A percentile compares a stretch with the other conserved stretches of the same genome.
Evolutionary conservation across 2,888 invertebrate species (phyloP).

Genomic region (Ethmia dodecea): DNA sequence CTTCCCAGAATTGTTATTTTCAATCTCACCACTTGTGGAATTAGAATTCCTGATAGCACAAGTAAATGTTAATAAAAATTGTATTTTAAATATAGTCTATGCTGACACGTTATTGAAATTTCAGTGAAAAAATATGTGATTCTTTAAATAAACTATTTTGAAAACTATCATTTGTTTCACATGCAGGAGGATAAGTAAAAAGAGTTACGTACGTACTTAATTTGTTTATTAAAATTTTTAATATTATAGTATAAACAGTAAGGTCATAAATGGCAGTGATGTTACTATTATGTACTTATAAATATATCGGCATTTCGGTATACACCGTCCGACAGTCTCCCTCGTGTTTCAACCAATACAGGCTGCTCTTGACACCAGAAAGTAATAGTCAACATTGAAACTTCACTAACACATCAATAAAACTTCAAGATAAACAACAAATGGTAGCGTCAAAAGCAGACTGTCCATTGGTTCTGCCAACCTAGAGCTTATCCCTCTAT

Average conservation of each 20-base stretch:
- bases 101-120: conserved; percentile 12
- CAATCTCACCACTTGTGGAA: background rate
- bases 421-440: conserved; percentile 59
- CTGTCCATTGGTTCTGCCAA: conserved; percentile 42
- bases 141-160: conserved; percentile 35
- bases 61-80: conserved; percentile 25
- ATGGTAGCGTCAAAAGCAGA: conserved; percentile 41
- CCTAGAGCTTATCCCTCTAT: conserved; percentile 43
- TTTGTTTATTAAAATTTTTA: conserved; percentile 71
- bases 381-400: conserved; percentile 58
- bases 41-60: background rate
- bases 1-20: conserved; percentile 2
- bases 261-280: conserved; percentile 77
- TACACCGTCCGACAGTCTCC: conserved; percentile 47
- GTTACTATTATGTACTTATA: conserved; percentile 61
- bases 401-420: conserved; percentile 52
- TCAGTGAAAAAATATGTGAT: conserved; percentile 26
- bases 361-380: conserved; percentile 35
- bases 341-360: conserved; percentile 24
- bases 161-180: conserved; percentile 16
- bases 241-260: conserved; percentile 74
- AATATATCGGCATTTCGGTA: conserved; percentile 55
- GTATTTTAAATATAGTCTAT: conserved; percentile 24
- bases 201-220: conserved; percentile 36
- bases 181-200: conserved; percentile 5